These are phyloP conservation scores for Sipha flava DNA, from an alignment of 1,140 invertebrate genomes.

Conservation along the genomic window DNA sequence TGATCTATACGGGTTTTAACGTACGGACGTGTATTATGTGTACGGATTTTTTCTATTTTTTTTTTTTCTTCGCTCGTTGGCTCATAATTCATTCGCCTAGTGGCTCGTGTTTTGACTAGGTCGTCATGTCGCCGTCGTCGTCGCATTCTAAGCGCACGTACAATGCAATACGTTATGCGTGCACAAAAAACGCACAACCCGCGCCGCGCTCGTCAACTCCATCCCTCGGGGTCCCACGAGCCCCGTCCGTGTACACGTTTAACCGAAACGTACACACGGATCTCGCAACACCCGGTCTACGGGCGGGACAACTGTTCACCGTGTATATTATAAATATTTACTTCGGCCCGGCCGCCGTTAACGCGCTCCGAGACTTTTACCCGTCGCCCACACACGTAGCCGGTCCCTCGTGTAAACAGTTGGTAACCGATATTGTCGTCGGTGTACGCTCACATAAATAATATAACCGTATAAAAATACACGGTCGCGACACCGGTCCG, in stretches of 20 bases:
- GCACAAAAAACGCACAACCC: background rate
- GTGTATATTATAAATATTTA: background rate
- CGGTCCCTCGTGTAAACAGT: background rate
- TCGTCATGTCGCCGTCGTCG: background rate
- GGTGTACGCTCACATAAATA: too few species aligned
- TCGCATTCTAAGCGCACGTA: background rate
- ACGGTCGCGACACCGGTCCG: too few species aligned
- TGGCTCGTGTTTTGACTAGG: constrained; percentile 1
- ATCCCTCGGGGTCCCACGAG: too few species aligned
- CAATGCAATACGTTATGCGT: background rate
- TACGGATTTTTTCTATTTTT: background rate
- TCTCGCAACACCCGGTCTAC: too few species aligned
- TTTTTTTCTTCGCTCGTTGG: background rate
- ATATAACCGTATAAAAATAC: too few species aligned
- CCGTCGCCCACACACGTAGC: background rate
- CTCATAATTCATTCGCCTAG: background rate
- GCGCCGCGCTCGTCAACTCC: background rate
- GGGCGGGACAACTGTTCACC: too few species aligned
- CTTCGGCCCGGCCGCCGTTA: background rate
- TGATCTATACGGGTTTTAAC: background rate
- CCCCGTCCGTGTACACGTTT: background rate
- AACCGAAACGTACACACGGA: background rate
- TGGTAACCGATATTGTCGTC: too few species aligned
- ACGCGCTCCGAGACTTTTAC: background rate
- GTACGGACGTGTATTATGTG: background rate